phyloP scores from a whole-genome alignment of 2,113 vertebrate species.

The Pogona vitticeps region DNA sequence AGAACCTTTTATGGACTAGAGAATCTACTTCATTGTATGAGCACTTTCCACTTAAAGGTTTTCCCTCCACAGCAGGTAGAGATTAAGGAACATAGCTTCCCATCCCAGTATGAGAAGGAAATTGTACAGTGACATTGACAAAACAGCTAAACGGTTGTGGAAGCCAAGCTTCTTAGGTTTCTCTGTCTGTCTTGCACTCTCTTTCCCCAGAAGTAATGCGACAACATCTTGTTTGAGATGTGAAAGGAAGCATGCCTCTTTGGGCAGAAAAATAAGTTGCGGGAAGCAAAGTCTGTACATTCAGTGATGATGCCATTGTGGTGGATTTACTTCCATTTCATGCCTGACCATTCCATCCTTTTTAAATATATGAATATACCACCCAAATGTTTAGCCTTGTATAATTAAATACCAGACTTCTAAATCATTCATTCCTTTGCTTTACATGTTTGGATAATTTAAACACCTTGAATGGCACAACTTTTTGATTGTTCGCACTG shows the following conservation, averaged over 20 bases:
- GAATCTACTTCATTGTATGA: background rate
- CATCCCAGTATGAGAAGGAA: background rate
- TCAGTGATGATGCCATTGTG: slow-evolving; percentile 16
- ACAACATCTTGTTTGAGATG: background rate
- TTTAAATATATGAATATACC: slow-evolving; percentile 11
- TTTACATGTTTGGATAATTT: slow-evolving; percentile 34
- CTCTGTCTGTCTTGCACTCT: background rate
- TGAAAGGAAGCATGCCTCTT: background rate
- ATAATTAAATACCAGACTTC: slow-evolving; percentile 17
- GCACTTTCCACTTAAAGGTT: background rate
- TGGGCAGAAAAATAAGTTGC: background rate
- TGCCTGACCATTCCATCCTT: background rate
- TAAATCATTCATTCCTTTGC: slow-evolving; percentile 5
- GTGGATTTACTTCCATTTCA: background rate
- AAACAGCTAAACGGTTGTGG: background rate
- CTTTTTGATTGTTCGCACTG: slow-evolving; percentile 26
- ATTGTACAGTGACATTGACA: background rate
- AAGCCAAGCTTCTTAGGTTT: background rate
- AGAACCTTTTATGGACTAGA: background rate
- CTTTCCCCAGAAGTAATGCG: background rate
- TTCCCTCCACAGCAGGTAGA: background rate
- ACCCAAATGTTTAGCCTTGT: slow-evolving; percentile 5
- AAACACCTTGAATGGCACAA: slow-evolving; percentile 23
- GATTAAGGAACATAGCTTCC: background rate
- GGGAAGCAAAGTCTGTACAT: slow-evolving; percentile 21